These are phyloP conservation scores for Neodiprion pinetum DNA, from an alignment of 1,140 invertebrate species.

Conservation along the genomic window DNA sequence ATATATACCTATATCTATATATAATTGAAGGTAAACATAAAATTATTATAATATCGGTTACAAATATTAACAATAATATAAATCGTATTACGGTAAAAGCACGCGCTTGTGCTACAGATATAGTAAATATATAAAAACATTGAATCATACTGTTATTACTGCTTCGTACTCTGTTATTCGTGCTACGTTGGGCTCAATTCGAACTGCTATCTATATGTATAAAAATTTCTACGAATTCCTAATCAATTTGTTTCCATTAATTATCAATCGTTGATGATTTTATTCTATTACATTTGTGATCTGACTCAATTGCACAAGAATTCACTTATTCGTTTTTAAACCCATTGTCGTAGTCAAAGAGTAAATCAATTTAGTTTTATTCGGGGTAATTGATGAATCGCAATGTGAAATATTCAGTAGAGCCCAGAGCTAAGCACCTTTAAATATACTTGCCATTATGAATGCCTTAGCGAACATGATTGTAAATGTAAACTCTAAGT, in stretches of 20 bases:
- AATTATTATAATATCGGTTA: neutral
- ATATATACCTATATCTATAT: conserved; percentile 14
- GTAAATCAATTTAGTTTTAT: no score
- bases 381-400: no score
- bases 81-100: neutral
- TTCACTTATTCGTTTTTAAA: no score
- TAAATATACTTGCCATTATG: conserved; percentile 46
- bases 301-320: no score
- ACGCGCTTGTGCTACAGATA: conserved; percentile 39
- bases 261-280: no score
- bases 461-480: conserved; percentile 52
- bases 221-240: no score
- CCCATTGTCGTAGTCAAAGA: no score
- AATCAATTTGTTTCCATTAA: no score
- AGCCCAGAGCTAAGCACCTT: conserved; percentile 34
- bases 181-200: neutral
- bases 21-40: neutral
- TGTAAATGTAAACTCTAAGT: conserved; percentile 1
- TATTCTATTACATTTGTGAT: no score
- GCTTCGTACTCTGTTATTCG: conserved; percentile 20
- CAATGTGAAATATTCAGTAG: neutral
- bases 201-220: neutral
- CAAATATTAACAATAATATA: neutral
- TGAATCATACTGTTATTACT: conserved; percentile 21
- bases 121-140: conserved; percentile 15